These are phyloP conservation scores for Propithecus coquereli DNA, from an alignment of 2,113 vertebrate genomes.

Conservation along the genomic window DNA sequence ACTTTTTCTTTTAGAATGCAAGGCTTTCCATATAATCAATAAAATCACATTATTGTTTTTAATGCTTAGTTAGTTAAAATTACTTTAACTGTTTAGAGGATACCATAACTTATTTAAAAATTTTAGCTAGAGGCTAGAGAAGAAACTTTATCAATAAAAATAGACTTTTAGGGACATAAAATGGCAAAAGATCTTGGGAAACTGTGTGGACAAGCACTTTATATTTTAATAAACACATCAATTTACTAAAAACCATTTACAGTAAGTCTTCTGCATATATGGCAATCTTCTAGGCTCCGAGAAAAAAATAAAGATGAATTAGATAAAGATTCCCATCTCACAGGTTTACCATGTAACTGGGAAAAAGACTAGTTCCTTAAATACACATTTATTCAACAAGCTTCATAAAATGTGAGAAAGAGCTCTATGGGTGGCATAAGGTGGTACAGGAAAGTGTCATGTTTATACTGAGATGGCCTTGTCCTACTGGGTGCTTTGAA, in stretches of 20 bases:
- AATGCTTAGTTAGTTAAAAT: not conserved
- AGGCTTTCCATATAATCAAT: not conserved
- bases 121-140: not conserved
- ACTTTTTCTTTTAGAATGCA: not conserved
- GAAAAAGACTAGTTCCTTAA: not conserved
- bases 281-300: no score
- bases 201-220: not conserved
- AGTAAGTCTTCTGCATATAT: not conserved
- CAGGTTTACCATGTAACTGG: not conserved
- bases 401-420: not conserved
- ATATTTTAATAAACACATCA: conserved; percentile 19
- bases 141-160: not conserved
- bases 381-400: not conserved
- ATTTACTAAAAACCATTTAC: not conserved
- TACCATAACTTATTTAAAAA: not conserved
- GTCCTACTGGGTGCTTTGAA: not conserved
- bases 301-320: not conserved
- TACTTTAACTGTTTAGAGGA: not conserved
- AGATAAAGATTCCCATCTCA: not conserved
- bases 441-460: accelerated
- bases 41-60: conserved; percentile 9
- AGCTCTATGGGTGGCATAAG: accelerated
- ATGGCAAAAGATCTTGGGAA: not conserved
- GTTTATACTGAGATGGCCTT: no score
- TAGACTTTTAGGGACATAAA: not conserved